Percentiles rank a stretch among this genome's conserved stretches.
Conservation (phyloP, 2,113 vertebrate species). For the Boulengeromyrus knoepffleri region DNA sequence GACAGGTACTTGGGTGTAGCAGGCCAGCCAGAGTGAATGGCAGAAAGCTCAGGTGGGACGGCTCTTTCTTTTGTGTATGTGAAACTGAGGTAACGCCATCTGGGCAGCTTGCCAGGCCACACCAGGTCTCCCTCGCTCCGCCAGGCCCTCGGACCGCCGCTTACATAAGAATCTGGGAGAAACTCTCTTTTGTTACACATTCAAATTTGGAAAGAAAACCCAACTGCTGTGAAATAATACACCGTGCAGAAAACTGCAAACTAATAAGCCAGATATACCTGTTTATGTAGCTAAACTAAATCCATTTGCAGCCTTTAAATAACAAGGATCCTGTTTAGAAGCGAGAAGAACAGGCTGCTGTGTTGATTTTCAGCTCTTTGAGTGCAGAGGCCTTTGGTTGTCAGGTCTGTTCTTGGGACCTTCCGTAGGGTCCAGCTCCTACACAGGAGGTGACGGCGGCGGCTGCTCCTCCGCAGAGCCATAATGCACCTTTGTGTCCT, state of each 20-base stretch:
- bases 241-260: neutral
- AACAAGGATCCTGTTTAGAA: neutral
- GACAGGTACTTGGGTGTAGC: neutral
- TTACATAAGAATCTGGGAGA: neutral
- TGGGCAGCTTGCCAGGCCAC: neutral
- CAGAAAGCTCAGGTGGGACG: neutral
- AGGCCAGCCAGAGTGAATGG: neutral
- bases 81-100: neutral
- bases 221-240: neutral
- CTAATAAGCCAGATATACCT: neutral
- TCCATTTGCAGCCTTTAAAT: neutral
- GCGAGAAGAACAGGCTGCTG: neutral
- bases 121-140: neutral
- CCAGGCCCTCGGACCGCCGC: neutral
- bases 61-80: neutral
- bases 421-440: neutral
- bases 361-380: neutral
- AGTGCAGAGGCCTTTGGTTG: neutral
- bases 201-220: neutral
- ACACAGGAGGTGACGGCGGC: neutral
- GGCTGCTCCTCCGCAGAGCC: neutral
- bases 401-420: neutral
- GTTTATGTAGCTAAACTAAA: neutral
- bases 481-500: neutral
- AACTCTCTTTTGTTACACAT: neutral